Conservation (phyloP, 2,113 vertebrate genomes). For the Procavia capensis region DNA sequence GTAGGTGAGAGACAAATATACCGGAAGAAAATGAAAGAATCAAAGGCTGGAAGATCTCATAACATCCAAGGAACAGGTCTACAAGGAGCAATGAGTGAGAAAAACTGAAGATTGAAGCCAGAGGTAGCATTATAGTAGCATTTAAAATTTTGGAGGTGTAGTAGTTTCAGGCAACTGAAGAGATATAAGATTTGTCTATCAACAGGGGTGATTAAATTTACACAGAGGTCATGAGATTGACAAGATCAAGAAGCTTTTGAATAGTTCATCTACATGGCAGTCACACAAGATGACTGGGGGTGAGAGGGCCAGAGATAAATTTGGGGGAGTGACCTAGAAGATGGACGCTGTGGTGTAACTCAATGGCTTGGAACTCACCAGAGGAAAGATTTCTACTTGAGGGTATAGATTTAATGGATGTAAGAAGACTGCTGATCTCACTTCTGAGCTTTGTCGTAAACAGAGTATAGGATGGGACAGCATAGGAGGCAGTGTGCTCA, state of each 20-base stretch:
- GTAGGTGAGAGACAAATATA: background rate
- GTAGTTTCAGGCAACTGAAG: background rate
- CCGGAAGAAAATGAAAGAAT: slow-evolving; percentile 33
- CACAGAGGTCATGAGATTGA: background rate
- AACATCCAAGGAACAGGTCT: slow-evolving; percentile 3
- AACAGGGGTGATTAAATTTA: background rate
- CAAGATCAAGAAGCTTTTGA: background rate
- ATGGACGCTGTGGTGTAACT: background rate
- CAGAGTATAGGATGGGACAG: background rate
- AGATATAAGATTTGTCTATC: background rate
- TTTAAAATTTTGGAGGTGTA: background rate
- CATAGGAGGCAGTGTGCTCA: background rate
- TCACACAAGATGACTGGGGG: background rate
- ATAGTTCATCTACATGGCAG: background rate
- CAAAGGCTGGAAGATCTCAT: background rate
- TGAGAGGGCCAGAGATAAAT: background rate
- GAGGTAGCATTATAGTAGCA: background rate
- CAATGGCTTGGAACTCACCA: background rate
- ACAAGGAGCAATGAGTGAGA: background rate
- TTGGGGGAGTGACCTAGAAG: background rate
- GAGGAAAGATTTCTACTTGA: background rate
- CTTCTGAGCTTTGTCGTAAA: background rate
- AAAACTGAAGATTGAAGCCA: background rate
- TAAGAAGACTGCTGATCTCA: background rate
- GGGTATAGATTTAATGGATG: background rate